Percentiles rank a stretch among this genome's conserved stretches.
These are phyloP conservation scores for Glossosoma conforme DNA, from an alignment of 1,140 invertebrate species.

Conservation along the genomic window DNA sequence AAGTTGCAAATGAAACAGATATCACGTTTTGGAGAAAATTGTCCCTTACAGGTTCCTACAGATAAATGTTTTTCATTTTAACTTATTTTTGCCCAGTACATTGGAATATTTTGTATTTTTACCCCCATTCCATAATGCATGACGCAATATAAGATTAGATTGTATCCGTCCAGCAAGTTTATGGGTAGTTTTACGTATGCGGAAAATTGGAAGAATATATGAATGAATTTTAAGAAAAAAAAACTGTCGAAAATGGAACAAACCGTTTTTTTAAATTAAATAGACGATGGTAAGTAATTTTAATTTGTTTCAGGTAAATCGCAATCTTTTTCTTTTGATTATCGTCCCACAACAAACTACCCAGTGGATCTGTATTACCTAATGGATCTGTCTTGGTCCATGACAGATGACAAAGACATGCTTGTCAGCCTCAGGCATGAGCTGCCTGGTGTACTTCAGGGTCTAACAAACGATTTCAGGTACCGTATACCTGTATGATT, in stretches of 20 bases:
- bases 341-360: conserved; percentile 68
- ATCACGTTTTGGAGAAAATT: too few relatives aligned
- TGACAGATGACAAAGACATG: conserved; percentile 82
- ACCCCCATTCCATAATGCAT: too few relatives aligned
- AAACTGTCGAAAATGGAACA: background rate
- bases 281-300: background rate
- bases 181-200: too few relatives aligned
- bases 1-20: too few relatives aligned
- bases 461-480: conserved; percentile 77
- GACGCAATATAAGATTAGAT: too few relatives aligned
- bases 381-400: conserved; percentile 87
- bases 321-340: conserved; percentile 50
- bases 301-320: conserved; percentile 45
- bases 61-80: too few relatives aligned
- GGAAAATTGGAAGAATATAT: too few relatives aligned
- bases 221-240: background rate
- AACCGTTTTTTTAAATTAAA: background rate
- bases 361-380: conserved; percentile 91
- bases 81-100: too few relatives aligned
- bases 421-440: conserved; percentile 66
- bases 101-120: too few relatives aligned
- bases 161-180: too few relatives aligned
- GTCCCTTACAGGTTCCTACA: too few relatives aligned
- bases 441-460: conserved; percentile 58
- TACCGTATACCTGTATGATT: too few relatives aligned